Evolutionary conservation across 1,140 invertebrate species (phyloP), one percentile per base, ranked within the genome.

Genomic region (Diorhabda carinulata): DNA sequence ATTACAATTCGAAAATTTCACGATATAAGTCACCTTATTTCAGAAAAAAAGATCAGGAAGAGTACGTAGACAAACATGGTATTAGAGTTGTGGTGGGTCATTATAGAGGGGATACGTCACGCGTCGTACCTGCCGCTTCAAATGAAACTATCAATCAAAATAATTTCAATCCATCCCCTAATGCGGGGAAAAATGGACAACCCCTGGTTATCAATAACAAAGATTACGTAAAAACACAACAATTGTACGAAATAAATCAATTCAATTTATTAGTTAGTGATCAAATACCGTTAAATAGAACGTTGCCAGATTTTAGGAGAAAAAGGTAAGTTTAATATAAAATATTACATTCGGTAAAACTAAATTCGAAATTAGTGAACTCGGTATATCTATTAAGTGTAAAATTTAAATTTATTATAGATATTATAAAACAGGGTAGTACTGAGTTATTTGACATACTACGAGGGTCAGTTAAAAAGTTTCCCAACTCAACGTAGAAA

Each of bases 211-310:
- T 96, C 59, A 87, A 90, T 9, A 86, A 89, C 5, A 88, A 88
- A 76, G 91, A 96, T 76, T 83, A 90, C 64, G 83, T 89, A 42
- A 85, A 87, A 76, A 92, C 93, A 85, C 89, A 92, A 74, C 88
- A 91, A 70, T 85, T 96, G 3, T 96, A 91, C 80, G 86, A 90
- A 74, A 90, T 97, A 57, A 96, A 97, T 82, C 88, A 91, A 56
- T 97, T 96, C 78, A 97, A 97, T 82, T 83, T 97, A 69, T 83
- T 96, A 82, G 95, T 93, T 45, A 95, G 94, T 79, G 96, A 98
- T 84, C 87, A 89, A 72, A 96, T 98, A 77, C 92, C 95, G 7
- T 84, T 98, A 43, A 96, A 98, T 80, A 85, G 96, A 77, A 89
- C 87, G 65, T 83, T 98, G 64, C 95, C 94, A n/a, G 96, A 98